Evolutionary conservation across 2,113 vertebrate genomes (phyloP).

Genomic region (Tragelaphus scriptus): DNA sequence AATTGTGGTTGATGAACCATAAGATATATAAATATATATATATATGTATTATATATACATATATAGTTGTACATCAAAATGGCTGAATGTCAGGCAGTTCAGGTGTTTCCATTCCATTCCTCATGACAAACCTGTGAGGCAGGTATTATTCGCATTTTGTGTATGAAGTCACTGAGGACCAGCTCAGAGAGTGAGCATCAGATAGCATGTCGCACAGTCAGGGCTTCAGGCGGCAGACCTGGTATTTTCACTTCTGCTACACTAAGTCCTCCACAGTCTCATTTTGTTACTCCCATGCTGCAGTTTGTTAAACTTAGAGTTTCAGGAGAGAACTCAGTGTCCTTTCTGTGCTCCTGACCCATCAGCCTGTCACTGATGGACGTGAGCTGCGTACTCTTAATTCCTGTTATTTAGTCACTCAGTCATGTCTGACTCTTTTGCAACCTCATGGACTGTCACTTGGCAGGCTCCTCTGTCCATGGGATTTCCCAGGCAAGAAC

Average conservation of each 20-base stretch:
- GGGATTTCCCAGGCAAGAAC: neutral
- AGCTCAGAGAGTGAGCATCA: neutral
- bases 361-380: neutral
- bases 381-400: neutral
- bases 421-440: neutral
- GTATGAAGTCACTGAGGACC: neutral
- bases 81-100: neutral
- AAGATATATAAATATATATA: neutral
- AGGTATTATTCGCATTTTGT: neutral
- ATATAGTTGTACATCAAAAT: neutral
- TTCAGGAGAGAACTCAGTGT: neutral
- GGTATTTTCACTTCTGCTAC: accelerated
- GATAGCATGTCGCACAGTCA: neutral
- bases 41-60: too few relatives aligned
- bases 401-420: neutral
- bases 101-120: neutral
- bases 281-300: neutral
- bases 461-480: neutral
- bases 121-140: neutral
- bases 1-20: neutral
- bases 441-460: neutral
- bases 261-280: accelerated
- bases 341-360: neutral
- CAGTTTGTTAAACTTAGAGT: neutral
- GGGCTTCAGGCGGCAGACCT: neutral